A percentile compares a stretch with the other conserved stretches of the same genome.
Evolutionary conservation across 2,113 vertebrate genomes (phyloP).

Genomic region (Petromus typicus): DNA sequence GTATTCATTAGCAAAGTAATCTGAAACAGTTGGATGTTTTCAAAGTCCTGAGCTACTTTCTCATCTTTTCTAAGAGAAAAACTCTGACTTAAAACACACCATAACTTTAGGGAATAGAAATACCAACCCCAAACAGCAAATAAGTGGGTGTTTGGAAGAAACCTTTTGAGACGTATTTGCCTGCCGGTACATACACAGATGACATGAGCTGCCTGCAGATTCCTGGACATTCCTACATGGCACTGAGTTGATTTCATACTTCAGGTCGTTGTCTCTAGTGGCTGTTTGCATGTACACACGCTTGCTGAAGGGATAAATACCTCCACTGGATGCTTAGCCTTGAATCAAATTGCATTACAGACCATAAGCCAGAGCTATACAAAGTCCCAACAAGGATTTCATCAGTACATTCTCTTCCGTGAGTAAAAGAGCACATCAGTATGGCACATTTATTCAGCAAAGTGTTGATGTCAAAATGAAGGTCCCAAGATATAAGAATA

Average conservation of each 20-base stretch:
- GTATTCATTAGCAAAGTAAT: constrained; percentile 1
- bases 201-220: background rate
- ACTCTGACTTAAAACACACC: constrained; percentile 27
- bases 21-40: constrained; percentile 1
- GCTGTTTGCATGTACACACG: background rate
- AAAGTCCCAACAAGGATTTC: background rate
- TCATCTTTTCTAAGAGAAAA: constrained; percentile 16
- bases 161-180: constrained; percentile 33
- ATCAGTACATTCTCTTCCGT: background rate
- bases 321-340: background rate
- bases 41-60: background rate
- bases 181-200: background rate
- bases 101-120: constrained; percentile 21
- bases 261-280: background rate
- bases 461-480: background rate
- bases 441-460: background rate
- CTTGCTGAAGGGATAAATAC: background rate
- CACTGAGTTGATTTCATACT: constrained; percentile 29
- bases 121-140: constrained; percentile 36
- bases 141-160: background rate
- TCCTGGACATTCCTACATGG: background rate
- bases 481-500: background rate
- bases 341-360: constrained; percentile 3
- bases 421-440: background rate
- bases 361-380: background rate